phyloP scores from a whole-genome alignment of 2,888 invertebrate species.

The Phragmatobia fuliginosa region DNA sequence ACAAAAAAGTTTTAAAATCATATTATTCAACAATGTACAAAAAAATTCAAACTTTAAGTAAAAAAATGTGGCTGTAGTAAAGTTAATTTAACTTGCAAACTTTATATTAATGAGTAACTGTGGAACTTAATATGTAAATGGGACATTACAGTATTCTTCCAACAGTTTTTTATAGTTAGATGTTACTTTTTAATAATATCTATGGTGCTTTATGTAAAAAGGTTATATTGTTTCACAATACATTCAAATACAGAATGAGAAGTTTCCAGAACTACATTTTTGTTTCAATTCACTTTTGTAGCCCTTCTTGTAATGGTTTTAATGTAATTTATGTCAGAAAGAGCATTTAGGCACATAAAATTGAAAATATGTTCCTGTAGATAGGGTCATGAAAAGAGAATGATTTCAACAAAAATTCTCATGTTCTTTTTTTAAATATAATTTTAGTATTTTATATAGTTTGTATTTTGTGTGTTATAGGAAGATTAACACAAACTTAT shows the following conservation, averaged over 20 bases:
- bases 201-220: not conserved
- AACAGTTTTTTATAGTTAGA: constrained; percentile 8
- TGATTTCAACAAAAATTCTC: not conserved
- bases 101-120: not conserved
- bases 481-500: not conserved
- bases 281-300: not conserved
- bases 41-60: not conserved
- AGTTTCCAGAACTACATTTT: not conserved
- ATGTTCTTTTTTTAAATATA: not conserved
- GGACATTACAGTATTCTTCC: constrained; percentile 5
- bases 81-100: constrained; percentile 3
- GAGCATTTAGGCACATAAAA: not conserved
- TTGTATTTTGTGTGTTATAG: not conserved
- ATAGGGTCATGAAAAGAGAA: too few species aligned
- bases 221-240: not conserved
- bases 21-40: not conserved
- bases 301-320: not conserved
- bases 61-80: not conserved
- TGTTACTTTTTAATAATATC: not conserved
- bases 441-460: not conserved
- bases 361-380: not conserved
- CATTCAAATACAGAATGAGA: not conserved
- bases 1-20: too few species aligned
- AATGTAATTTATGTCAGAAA: not conserved
- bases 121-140: not conserved